phyloP scores from a whole-genome alignment of 2,797 vertebrate genomes.

The Anguilla megastoma region DNA sequence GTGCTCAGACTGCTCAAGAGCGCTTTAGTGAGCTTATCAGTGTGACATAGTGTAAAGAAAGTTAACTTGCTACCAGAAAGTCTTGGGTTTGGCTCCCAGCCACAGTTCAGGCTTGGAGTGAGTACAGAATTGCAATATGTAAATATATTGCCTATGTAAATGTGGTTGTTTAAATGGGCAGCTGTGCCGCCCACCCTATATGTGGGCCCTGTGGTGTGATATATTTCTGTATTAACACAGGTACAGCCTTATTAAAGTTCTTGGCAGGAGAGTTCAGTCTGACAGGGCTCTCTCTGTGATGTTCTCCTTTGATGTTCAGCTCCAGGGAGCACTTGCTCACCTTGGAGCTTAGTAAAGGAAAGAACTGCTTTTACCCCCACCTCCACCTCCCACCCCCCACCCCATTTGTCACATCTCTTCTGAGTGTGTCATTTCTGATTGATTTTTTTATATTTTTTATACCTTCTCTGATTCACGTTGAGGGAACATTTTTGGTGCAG shows the following conservation, averaged over 20 bases:
- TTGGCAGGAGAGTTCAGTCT: not conserved
- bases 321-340: slow-evolving; percentile 18
- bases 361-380: not conserved
- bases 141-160: not conserved
- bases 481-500: slow-evolving; percentile 21
- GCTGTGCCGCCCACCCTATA: not conserved
- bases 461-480: not conserved
- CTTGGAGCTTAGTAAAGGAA: not conserved
- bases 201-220: not conserved
- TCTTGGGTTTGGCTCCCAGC: not conserved
- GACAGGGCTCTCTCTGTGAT: not conserved
- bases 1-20: not conserved
- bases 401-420: slow-evolving; percentile 21
- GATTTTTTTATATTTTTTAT: slow-evolving; percentile 10
- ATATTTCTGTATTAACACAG: not conserved
- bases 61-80: not conserved
- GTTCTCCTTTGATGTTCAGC: slow-evolving; percentile 13
- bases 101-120: not conserved
- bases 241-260: not conserved
- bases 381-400: not conserved
- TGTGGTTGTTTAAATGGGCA: not conserved
- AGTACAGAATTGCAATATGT: not conserved
- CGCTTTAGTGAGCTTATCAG: not conserved
- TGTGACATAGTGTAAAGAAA: not conserved
- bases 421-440: slow-evolving; percentile 24